A percentile compares a stretch with the other conserved stretches of the same genome.
Evolutionary conservation across 2,797 vertebrate species (phyloP).

Genomic region (Acipenser oxyrinchus): DNA sequence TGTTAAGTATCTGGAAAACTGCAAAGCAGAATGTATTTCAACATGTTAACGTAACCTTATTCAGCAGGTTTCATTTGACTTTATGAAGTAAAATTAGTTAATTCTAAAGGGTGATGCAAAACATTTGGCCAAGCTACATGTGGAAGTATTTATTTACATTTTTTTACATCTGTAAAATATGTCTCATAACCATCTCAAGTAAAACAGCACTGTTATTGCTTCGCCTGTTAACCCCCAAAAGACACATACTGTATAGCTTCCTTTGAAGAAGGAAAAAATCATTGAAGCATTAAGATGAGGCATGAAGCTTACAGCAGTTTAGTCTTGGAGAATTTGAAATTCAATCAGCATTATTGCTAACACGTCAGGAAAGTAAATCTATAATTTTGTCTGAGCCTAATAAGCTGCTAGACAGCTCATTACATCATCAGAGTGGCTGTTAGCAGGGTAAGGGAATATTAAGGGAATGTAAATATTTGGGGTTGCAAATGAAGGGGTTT

Average conservation of each 20-base stretch:
- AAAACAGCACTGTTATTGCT: background rate
- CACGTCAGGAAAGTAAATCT: background rate
- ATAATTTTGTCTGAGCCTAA: background rate
- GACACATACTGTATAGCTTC: background rate
- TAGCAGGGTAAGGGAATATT: background rate
- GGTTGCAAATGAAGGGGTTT: background rate
- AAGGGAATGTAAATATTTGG: background rate
- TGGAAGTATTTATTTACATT: too few relatives aligned
- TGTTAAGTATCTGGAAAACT: too few relatives aligned
- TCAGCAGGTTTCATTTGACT: too few relatives aligned
- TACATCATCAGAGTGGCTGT: background rate
- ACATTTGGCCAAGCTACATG: too few relatives aligned
- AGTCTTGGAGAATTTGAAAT: background rate
- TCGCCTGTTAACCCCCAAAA: background rate
- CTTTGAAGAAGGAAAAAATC: background rate
- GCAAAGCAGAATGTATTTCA: too few relatives aligned
- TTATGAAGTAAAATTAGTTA: too few relatives aligned
- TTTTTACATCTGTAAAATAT: too few relatives aligned
- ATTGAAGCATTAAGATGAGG: background rate
- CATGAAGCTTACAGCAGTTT: background rate
- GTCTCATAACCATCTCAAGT: background rate
- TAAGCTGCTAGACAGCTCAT: background rate
- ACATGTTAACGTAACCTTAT: too few relatives aligned
- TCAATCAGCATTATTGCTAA: slow-evolving; percentile 1
- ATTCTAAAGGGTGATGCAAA: too few relatives aligned